These are phyloP conservation scores for Mamestra brassicae DNA, from an alignment of 2,888 invertebrate genomes.

Conservation along the genomic window DNA sequence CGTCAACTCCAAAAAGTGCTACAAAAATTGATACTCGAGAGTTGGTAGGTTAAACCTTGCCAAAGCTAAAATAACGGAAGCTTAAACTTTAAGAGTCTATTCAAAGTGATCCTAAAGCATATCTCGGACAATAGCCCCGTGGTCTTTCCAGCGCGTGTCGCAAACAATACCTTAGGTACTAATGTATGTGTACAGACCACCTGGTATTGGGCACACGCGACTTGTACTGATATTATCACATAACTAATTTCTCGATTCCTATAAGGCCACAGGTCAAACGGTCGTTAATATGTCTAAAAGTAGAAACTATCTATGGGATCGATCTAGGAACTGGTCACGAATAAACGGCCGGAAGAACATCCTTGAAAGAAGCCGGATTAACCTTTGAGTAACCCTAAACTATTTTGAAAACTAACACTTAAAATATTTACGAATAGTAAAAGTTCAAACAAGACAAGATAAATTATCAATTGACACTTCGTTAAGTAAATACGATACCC, in stretches of 20 bases:
- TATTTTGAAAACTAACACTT: background rate
- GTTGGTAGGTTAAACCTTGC: background rate
- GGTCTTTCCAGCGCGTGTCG: conserved; percentile 11
- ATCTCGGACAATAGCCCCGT: conserved; percentile 13
- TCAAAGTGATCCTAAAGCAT: background rate
- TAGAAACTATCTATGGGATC: background rate
- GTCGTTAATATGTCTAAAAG: conserved; percentile 1
- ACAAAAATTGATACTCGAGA: background rate
- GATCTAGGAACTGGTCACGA: background rate
- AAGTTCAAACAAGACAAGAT: background rate
- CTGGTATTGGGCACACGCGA: conserved; percentile 47
- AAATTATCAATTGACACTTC: conserved; percentile 13
- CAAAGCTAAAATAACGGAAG: background rate
- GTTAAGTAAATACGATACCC: conserved; percentile 13
- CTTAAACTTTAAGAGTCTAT: background rate
- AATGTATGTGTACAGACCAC: conserved; percentile 20
- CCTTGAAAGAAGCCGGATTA: background rate
- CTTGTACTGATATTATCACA: conserved; percentile 43
- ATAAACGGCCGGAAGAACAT: background rate
- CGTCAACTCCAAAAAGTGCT: no score
- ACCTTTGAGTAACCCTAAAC: background rate
- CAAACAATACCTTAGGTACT: conserved; percentile 33
- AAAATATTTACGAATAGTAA: background rate
- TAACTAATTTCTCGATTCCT: conserved; percentile 19
- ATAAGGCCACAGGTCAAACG: conserved; percentile 26